Evolutionary conservation across 2,797 vertebrate genomes (phyloP), one percentile per base, ranked within the genome.

Genomic region (Threskiornis aethiopicus): DNA sequence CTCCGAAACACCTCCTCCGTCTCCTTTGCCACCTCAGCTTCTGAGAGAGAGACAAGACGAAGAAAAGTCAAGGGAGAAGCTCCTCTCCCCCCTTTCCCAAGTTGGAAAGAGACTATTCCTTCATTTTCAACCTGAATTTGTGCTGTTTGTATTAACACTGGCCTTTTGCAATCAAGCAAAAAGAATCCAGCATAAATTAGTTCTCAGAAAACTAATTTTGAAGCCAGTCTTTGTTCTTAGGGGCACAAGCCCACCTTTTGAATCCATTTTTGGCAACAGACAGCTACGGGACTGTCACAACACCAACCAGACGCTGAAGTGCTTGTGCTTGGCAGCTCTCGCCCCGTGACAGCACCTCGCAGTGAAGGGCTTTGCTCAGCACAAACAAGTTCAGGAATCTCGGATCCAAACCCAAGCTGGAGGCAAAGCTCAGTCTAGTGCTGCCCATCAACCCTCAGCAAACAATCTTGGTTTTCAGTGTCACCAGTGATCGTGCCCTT

Each of bases 1-100:
- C 98, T 98, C 31, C 87, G 95, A 82, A 99, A 98, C 77, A 98
- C 98, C 76, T 97, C 98, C 88, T 98, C 97, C 0, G 98, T 97
- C 83, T 98, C 97, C 66, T 81, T 46, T 1, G 80, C 98, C 77
- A 99, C 98, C 9, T 96, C 93, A 73, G 95, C 96, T 20, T 98
- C 98, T 99, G 93, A 18, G 49, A 29, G 52, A 26, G 72, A 81
- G 67, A 29, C 29, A 81, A 15, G 7, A 26, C 52, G 11, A 51
- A 54, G 5, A 31, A 5, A 19, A 17, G 16, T 47, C 42, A 28
- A 26, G 61, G 21, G 67, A 94, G 51, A 25, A 57, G 21, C 20
- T 35, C 15, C 0, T 20, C 64, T 51, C 15, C 49, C 10, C 18
- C 16, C 11, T 2, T 24, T 13, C 37, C 5, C 69, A 29, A 4